Conservation (phyloP, 92 coral and sea anemone species). For the Parazoanthus swiftii region DNA sequence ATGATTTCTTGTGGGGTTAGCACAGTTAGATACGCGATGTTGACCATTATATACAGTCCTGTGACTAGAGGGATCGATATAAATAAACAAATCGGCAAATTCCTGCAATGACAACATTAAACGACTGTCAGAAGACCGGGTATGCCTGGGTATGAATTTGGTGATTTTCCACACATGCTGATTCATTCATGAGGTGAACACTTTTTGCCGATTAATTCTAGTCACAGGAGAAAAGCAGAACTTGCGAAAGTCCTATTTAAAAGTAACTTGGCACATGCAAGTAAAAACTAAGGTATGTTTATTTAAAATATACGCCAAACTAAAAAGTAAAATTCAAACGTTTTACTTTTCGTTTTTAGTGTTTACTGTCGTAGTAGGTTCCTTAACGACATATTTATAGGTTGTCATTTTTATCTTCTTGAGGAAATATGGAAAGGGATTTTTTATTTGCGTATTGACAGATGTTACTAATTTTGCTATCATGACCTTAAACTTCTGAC, state of each 20-base stretch:
- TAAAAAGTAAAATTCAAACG: too few species aligned
- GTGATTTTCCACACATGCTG: not conserved
- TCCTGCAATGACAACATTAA: conserved; percentile 21
- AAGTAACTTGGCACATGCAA: not conserved
- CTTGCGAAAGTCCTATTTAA: not conserved
- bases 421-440: too few species aligned
- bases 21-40: conserved; percentile 54
- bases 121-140: not conserved
- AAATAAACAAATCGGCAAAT: conserved; percentile 47
- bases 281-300: too few species aligned
- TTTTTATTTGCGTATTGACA: too few species aligned
- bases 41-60: conserved; percentile 49
- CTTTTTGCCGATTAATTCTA: too few species aligned
- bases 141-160: not conserved
- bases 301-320: too few species aligned
- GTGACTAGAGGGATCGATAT: conserved; percentile 59
- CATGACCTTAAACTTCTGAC: too few species aligned
- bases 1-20: conserved; percentile 46
- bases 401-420: too few species aligned
- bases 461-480: too few species aligned
- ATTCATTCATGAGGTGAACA: not conserved
- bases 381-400: too few species aligned
- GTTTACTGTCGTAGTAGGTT: too few species aligned
- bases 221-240: not conserved
- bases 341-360: too few species aligned